phyloP scores from a whole-genome alignment of 2,797 vertebrate genomes.

The Morus bassanus region DNA sequence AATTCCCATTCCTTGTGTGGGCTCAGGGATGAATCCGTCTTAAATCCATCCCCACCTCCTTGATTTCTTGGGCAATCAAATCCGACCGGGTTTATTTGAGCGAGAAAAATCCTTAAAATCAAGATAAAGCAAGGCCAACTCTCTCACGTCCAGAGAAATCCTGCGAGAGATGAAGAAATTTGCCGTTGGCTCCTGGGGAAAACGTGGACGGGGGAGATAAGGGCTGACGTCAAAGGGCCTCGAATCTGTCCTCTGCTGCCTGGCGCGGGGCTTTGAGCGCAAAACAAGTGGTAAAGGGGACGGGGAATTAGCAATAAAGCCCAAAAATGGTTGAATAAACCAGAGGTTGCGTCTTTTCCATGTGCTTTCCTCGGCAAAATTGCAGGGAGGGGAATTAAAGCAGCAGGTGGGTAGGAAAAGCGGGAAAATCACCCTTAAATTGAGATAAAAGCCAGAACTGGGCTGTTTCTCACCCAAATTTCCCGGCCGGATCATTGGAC shows the following conservation, averaged over 20 bases:
- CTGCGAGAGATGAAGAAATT: background rate
- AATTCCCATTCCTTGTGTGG: accelerated
- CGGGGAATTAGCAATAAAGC: background rate
- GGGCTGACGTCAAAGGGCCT: background rate
- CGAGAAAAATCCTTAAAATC: background rate
- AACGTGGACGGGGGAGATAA: background rate
- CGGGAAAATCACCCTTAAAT: background rate
- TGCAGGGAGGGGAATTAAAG: background rate
- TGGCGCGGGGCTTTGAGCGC: background rate
- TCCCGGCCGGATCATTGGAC: too few species aligned
- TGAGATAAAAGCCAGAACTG: background rate
- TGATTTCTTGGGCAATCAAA: background rate
- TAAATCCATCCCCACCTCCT: background rate
- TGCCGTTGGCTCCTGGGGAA: background rate
- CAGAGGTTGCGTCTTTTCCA: background rate
- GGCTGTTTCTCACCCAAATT: background rate
- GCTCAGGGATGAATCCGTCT: background rate
- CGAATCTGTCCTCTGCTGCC: background rate
- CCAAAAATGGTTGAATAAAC: background rate
- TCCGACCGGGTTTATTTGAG: background rate
- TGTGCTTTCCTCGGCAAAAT: background rate
- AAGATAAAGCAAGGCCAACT: background rate
- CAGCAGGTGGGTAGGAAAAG: background rate
- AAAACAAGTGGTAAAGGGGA: background rate
- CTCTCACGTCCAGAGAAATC: background rate